phyloP scores from a whole-genome alignment of 1,140 invertebrate species.

The Zaprionus gabonicus region DNA sequence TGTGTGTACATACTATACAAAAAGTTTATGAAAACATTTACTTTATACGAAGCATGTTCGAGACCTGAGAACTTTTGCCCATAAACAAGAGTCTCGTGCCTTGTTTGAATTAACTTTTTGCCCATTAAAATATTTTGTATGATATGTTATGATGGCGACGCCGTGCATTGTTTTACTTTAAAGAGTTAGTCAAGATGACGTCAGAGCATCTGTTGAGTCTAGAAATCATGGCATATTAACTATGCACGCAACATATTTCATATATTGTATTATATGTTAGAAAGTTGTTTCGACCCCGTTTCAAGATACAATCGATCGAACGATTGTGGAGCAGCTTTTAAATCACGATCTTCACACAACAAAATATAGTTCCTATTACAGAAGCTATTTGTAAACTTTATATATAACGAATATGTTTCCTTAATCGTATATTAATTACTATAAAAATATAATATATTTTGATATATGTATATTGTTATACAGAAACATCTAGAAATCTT shows the following conservation, averaged over 20 bases:
- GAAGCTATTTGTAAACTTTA: background rate
- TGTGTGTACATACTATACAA: background rate
- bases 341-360: background rate
- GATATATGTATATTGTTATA: too few species aligned
- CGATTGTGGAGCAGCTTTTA: background rate
- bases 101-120: conserved; percentile 19
- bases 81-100: background rate
- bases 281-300: conserved; percentile 31
- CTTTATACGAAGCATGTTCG: conserved; percentile 9
- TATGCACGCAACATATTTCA: background rate
- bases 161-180: conserved; percentile 30
- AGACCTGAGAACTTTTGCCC: background rate
- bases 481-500: too few species aligned
- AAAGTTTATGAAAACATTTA: conserved; percentile 1
- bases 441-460: too few species aligned
- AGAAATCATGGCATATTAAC: background rate
- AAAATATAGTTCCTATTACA: background rate
- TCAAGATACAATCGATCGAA: background rate
- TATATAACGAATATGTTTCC: background rate
- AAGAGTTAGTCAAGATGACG: conserved; percentile 21
- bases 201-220: conserved; percentile 13
- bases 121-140: conserved; percentile 22
- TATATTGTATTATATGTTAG: background rate
- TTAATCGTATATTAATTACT: background rate
- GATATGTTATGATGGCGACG: conserved; percentile 1